Conservation (phyloP, 2,888 invertebrate genomes). For the Oligia latruncula region DNA sequence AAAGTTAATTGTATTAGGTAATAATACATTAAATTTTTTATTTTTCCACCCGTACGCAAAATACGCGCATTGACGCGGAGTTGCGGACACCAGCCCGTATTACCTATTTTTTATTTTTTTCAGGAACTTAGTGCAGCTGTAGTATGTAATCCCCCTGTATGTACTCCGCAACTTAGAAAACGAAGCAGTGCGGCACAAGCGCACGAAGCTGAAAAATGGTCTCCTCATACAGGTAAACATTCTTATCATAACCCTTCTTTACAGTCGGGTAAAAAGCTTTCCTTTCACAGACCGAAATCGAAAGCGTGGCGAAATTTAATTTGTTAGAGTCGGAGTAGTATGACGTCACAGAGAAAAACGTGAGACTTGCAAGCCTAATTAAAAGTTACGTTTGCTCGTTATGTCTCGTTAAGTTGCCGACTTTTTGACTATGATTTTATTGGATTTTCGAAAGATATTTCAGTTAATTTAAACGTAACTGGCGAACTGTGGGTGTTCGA, state of each 20-base stretch:
- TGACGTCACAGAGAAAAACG: slow-evolving; percentile 23
- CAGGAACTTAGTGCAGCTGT: slow-evolving; percentile 83
- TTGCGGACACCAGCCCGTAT: too few relatives aligned
- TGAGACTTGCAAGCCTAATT: slow-evolving; percentile 14
- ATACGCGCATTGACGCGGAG: too few relatives aligned
- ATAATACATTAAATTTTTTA: neutral
- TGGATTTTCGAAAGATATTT: neutral
- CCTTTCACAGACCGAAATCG: neutral
- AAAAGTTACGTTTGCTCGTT: neutral
- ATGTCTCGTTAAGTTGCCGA: neutral
- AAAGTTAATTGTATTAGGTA: neutral
- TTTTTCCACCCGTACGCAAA: too few relatives aligned
- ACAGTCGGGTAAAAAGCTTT: neutral
- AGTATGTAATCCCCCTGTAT: slow-evolving; percentile 78
- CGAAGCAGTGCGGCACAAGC: slow-evolving; percentile 79
- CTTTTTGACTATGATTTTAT: neutral
- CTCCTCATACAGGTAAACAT: slow-evolving; percentile 83
- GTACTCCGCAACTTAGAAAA: slow-evolving; percentile 85
- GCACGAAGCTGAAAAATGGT: slow-evolving; percentile 86
- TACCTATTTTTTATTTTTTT: slow-evolving; percentile 21
- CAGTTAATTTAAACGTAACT: neutral
- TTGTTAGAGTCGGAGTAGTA: slow-evolving; percentile 6
- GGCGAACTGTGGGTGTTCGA: neutral
- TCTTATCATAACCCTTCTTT: neutral
- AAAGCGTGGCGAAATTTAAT: slow-evolving; percentile 20